Conservation (phyloP, 1,140 invertebrate species). For the Drosophila nikananu region DNA sequence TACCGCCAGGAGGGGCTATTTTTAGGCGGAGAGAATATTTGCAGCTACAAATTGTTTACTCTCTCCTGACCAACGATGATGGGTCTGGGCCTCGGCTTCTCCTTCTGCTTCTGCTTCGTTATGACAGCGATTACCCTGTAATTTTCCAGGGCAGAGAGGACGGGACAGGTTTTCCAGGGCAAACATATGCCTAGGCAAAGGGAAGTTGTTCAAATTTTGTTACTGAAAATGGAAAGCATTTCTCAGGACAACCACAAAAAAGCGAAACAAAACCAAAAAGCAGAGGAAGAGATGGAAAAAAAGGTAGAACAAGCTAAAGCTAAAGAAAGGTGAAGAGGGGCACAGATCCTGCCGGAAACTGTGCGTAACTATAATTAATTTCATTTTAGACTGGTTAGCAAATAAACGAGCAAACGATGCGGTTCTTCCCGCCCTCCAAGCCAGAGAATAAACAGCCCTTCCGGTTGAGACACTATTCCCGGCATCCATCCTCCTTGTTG, state of each 20-base stretch:
- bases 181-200: not conserved
- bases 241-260: too few species aligned
- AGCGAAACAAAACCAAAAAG: not conserved
- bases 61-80: not conserved
- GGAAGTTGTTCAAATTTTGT: not conserved
- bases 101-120: not conserved
- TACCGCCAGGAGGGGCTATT: not conserved
- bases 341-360: constrained; percentile 46
- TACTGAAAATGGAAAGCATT: too few species aligned
- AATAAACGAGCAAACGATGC: constrained; percentile 82
- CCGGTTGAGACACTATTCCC: constrained; percentile 43
- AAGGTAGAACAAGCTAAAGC: not conserved
- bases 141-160: not conserved
- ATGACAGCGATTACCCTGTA: not conserved
- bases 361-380: constrained; percentile 83
- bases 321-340: not conserved
- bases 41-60: constrained; percentile 41
- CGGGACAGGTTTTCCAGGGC: not conserved
- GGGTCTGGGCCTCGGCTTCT: not conserved
- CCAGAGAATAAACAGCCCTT: not conserved
- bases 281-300: not conserved
- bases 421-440: constrained; percentile 20
- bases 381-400: constrained; percentile 83
- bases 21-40: constrained; percentile 5
- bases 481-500: constrained; percentile 7